These are phyloP conservation scores for Chrysochloris asiatica DNA, from an alignment of 2,113 vertebrate species.

Conservation along the genomic window DNA sequence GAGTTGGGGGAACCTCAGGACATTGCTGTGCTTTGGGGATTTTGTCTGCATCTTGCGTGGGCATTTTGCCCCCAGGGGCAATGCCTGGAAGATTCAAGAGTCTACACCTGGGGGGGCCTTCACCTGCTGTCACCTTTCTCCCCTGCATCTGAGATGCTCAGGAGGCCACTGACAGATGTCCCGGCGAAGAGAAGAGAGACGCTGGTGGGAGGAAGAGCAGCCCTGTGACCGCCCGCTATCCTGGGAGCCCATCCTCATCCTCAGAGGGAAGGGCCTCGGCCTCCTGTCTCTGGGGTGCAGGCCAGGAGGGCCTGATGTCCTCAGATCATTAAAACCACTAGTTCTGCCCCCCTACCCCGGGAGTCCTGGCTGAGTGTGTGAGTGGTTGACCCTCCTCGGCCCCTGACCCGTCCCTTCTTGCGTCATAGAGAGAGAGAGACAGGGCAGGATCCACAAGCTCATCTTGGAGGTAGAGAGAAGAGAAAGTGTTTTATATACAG, in stretches of 20 bases:
- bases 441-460: slow-evolving; percentile 72
- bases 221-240: not conserved
- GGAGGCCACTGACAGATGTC: slow-evolving; percentile 9
- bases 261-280: not conserved
- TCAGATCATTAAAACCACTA: slow-evolving; percentile 77
- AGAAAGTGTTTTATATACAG: slow-evolving; percentile 88
- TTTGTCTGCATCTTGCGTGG: not conserved
- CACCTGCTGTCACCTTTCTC: not conserved
- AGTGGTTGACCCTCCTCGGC: slow-evolving; percentile 51
- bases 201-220: not conserved
- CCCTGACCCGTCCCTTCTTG: slow-evolving; percentile 34
- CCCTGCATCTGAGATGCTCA: not conserved
- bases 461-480: slow-evolving; percentile 83
- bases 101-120: not conserved
- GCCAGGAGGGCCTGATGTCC: slow-evolving; percentile 40
- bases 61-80: slow-evolving; percentile 38
- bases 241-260: not conserved
- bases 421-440: slow-evolving; percentile 54
- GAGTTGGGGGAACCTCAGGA: slow-evolving; percentile 62
- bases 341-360: slow-evolving; percentile 69
- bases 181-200: slow-evolving; percentile 44
- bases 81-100: slow-evolving; percentile 59
- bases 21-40: slow-evolving; percentile 51
- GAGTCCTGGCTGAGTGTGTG: slow-evolving; percentile 80
- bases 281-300: not conserved